Percentiles rank a stretch among this genome's conserved stretches.
phyloP scores from a whole-genome alignment of 2,797 vertebrate genomes.

The Menidia menidia region DNA sequence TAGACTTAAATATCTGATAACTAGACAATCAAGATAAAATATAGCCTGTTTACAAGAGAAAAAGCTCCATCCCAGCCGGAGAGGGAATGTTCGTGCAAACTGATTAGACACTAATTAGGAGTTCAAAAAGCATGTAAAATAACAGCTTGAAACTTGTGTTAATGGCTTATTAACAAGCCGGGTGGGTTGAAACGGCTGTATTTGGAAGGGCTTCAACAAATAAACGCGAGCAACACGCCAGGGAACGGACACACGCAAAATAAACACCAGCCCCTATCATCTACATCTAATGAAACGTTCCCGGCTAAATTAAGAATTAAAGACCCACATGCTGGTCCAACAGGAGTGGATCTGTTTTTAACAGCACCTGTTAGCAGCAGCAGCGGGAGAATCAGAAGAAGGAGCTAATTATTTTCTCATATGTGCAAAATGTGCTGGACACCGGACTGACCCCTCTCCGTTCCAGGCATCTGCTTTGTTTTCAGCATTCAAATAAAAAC shows the following conservation, averaged over 20 bases:
- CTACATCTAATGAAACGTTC: conserved; percentile 58
- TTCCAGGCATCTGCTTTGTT: no score
- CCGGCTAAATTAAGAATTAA: conserved; percentile 54
- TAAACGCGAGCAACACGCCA: conserved; percentile 66
- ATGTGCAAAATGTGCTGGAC: neutral
- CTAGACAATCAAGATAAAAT: conserved; percentile 74
- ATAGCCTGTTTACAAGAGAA: conserved; percentile 75
- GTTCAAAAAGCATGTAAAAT: conserved; percentile 80
- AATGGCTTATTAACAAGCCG: conserved; percentile 83
- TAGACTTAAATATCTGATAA: conserved; percentile 76
- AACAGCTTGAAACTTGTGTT: conserved; percentile 71
- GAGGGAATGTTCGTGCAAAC: conserved; percentile 67
- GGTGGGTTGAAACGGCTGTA: conserved; percentile 70
- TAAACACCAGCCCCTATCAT: conserved; percentile 70
- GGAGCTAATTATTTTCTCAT: conserved; percentile 47
- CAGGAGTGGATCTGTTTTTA: conserved; percentile 44
- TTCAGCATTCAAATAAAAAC: no score
- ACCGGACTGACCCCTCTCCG: no score
- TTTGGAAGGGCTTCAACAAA: conserved; percentile 77
- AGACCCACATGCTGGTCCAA: conserved; percentile 52
- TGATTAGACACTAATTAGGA: conserved; percentile 77
- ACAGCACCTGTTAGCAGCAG: conserved; percentile 54
- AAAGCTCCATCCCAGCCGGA: conserved; percentile 37
- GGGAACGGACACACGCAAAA: conserved; percentile 54
- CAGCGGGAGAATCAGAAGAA: conserved; percentile 5